Base-by-base conservation (phyloP, 1,140 invertebrate species). In the Geopemphigus sp. region DNA sequence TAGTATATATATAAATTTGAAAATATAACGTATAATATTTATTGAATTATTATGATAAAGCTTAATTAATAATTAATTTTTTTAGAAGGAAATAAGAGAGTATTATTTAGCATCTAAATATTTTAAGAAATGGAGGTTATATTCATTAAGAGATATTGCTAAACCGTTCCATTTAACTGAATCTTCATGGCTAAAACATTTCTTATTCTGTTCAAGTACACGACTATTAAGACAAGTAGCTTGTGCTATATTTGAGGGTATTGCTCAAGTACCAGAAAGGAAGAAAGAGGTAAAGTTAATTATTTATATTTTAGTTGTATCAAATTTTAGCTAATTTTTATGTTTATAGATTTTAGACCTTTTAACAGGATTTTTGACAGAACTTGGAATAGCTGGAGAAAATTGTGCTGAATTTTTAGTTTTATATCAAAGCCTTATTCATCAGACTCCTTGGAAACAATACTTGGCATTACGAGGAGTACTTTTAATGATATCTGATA, bases 141-240 rank as follows among this genome's bases (percentile, higher is more conserved):
- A 85, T 22, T 87, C 85, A 29, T 82, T 85, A 66, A 83, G 83
- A 56, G 81, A 80, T 56, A 78, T 74, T 50, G 72, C 83, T 17
- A 82, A 82, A 50, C 85, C 86, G 1, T 81, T 90, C 4, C 88
- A 88, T 68, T 84, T 81, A 56, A 85, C 87, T 10, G 89, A 91
- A 81, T 88, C 89, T 1, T 92, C 92, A 6, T 98, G 96, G 96
- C 87, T 98, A 11, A 91, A 94, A 81, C 92, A 92, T 11, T 91
- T 97, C 11, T 88, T 98, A 81, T 98, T 98, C 84, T 96, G 96
- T 86, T 90, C 93, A 1, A 95, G 94, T 84, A 97, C 95, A 0
- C 88, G 94, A 63, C 89, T 95, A 63, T 94, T 94, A 0, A 88
- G 96, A 45, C 92, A 95, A 84, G 92, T 96, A 22, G 94, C 94